A percentile compares a stretch with the other conserved stretches of the same genome.
phyloP scores from a whole-genome alignment of 1,140 invertebrate species.

The Sipha flava region DNA sequence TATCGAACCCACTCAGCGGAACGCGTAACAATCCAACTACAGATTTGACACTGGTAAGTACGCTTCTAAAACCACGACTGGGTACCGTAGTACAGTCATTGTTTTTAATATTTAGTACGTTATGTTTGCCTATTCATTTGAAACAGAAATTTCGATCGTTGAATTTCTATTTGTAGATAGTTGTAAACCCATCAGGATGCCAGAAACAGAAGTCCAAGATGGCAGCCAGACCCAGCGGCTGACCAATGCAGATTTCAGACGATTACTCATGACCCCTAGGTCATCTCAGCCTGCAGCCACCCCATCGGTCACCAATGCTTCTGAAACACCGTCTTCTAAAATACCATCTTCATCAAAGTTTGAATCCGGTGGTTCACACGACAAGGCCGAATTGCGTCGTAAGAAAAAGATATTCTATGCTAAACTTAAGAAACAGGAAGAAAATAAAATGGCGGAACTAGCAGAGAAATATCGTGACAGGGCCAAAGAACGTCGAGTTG shows the following conservation, averaged over 20 bases:
- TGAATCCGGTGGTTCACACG: slow-evolving; percentile 47
- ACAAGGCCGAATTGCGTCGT: slow-evolving; percentile 60
- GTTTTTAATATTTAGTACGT: too few species aligned
- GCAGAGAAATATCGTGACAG: slow-evolving; percentile 90
- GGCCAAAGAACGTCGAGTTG: slow-evolving; percentile 87
- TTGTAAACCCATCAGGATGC: not conserved
- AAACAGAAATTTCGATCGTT: too few species aligned
- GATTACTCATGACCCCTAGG: slow-evolving; percentile 88
- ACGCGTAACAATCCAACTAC: too few species aligned
- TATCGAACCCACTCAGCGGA: too few species aligned
- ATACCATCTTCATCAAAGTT: slow-evolving; percentile 18
- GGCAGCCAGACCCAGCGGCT: slow-evolving; percentile 58
- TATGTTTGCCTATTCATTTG: too few species aligned
- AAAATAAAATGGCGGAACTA: slow-evolving; percentile 90
- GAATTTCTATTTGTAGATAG: too few species aligned
- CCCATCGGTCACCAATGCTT: not conserved
- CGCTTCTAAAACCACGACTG: too few species aligned
- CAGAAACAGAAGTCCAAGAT: slow-evolving; percentile 41
- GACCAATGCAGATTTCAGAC: slow-evolving; percentile 95
- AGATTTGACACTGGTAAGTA: too few species aligned
- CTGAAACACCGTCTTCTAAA: not conserved
- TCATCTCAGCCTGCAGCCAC: slow-evolving; percentile 48
- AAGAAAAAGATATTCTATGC: slow-evolving; percentile 89
- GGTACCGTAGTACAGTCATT: too few species aligned
- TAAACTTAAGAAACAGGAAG: slow-evolving; percentile 89